A percentile compares a stretch with the other conserved stretches of the same genome.
These are phyloP conservation scores for Sinopyrophorus schimmeli DNA, from an alignment of 2,888 invertebrate genomes.

Conservation along the genomic window DNA sequence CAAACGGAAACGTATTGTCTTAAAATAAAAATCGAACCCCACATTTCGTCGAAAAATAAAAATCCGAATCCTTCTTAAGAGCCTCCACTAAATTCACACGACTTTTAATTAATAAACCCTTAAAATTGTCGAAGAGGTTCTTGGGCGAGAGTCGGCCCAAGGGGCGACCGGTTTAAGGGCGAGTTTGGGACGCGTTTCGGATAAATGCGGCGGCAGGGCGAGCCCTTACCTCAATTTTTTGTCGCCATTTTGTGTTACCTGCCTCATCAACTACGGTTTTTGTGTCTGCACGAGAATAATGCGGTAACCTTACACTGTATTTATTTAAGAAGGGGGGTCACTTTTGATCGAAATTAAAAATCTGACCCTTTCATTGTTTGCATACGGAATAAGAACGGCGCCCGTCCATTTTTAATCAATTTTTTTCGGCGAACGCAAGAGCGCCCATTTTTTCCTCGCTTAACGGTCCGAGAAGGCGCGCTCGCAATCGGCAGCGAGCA, in stretches of 20 bases:
- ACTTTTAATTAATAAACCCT: constrained; percentile 16
- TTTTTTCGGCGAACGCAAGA: neutral
- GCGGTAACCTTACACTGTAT: constrained; percentile 36
- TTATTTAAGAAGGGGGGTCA: constrained; percentile 35
- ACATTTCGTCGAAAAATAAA: constrained; percentile 16
- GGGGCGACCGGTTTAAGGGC: constrained; percentile 1
- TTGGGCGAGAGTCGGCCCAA: neutral
- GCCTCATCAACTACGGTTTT: constrained; percentile 21
- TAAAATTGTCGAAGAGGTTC: neutral
- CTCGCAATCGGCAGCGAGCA: neutral
- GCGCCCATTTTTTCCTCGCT: neutral
- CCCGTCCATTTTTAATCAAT: constrained; percentile 18
- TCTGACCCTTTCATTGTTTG: constrained; percentile 28
- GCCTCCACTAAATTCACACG: constrained; percentile 23
- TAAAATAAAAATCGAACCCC: constrained; percentile 27
- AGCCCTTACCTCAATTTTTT: constrained; percentile 28
- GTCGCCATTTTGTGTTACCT: constrained; percentile 34
- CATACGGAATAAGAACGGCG: too few relatives aligned
- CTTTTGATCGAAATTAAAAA: constrained; percentile 36
- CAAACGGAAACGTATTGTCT: constrained; percentile 16
- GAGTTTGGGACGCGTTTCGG: constrained; percentile 7
- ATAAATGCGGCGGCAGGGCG: neutral
- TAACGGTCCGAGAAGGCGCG: neutral
- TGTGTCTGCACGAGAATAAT: constrained; percentile 24
- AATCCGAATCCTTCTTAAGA: constrained; percentile 18